phyloP scores from a whole-genome alignment of 2,797 vertebrate species.

The Arctocebus calabarensis region DNA sequence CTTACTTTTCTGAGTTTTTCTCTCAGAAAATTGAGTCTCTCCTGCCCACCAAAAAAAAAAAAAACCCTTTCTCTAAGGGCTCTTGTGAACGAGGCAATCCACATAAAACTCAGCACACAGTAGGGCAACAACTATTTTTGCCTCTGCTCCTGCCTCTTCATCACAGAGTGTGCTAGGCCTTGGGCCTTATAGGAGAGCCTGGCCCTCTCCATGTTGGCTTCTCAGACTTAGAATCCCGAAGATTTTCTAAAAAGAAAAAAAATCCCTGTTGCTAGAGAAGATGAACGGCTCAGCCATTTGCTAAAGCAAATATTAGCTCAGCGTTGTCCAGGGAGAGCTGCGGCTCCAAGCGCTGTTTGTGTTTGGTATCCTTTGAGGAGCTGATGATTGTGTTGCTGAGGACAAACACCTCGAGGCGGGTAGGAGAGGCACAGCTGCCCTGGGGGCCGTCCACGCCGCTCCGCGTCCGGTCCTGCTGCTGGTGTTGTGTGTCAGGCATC shows the following conservation, averaged over 20 bases:
- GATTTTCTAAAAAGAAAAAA: constrained; percentile 65
- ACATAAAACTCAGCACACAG: neutral
- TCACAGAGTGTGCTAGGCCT: accelerated
- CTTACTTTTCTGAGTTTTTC: constrained; percentile 22
- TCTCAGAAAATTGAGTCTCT: neutral
- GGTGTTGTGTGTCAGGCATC: neutral
- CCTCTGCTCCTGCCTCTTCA: neutral
- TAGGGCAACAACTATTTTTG: neutral
- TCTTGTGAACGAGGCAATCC: neutral
- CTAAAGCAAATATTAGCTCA: constrained; percentile 79
- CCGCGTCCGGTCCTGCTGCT: accelerated
- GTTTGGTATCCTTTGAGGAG: constrained; percentile 38
- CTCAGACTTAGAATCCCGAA: constrained; percentile 15
- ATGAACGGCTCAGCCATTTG: constrained; percentile 80
- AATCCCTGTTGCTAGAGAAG: constrained; percentile 65
- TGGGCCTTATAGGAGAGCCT: neutral
- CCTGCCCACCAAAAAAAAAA: neutral
- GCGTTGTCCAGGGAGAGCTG: constrained; percentile 51
- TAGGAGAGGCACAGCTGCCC: accelerated
- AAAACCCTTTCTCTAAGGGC: neutral
- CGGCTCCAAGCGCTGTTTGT: constrained; percentile 43
- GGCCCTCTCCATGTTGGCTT: neutral
- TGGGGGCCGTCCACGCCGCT: neutral
- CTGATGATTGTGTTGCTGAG: neutral
- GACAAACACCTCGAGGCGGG: neutral